These are phyloP conservation scores for Oxygymnocypris stewartii DNA, from an alignment of 2,113 vertebrate genomes.

Conservation along the genomic window DNA sequence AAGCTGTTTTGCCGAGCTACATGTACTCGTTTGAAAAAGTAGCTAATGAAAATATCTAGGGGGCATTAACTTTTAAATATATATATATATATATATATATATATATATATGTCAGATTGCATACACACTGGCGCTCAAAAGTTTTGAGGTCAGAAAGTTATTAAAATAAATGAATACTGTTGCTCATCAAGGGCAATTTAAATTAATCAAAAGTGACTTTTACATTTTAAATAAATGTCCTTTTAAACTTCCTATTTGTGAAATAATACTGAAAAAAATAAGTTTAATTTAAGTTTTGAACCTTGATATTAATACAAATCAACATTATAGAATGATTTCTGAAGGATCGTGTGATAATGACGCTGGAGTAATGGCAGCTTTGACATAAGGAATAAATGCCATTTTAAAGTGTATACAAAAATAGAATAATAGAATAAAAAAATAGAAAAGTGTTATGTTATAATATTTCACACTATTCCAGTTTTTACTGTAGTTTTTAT, in stretches of 20 bases:
- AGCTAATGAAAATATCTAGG: too few relatives aligned
- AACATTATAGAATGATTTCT: too few relatives aligned
- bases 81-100: too few relatives aligned
- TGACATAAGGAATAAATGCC: too few relatives aligned
- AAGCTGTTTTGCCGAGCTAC: not conserved
- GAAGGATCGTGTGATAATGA: too few relatives aligned
- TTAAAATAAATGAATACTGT: not conserved
- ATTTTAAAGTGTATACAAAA: too few relatives aligned
- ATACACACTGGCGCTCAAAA: not conserved
- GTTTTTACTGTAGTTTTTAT: not conserved
- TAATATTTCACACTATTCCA: too few relatives aligned
- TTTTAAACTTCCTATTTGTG: not conserved
- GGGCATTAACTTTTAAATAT: not conserved
- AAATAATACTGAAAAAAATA: not conserved
- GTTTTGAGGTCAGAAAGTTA: not conserved
- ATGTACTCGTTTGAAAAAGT: not conserved
- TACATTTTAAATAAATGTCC: too few relatives aligned
- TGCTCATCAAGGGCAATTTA: not conserved
- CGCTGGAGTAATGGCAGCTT: too few relatives aligned
- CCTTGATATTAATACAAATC: not conserved
- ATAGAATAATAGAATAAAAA: too few relatives aligned
- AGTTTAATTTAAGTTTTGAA: not conserved
- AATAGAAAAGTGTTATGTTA: too few relatives aligned
- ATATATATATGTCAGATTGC: too few relatives aligned
- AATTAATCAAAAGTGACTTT: not conserved